phyloP scores from a whole-genome alignment of 2,888 invertebrate species.

The Plebejus melissa region DNA sequence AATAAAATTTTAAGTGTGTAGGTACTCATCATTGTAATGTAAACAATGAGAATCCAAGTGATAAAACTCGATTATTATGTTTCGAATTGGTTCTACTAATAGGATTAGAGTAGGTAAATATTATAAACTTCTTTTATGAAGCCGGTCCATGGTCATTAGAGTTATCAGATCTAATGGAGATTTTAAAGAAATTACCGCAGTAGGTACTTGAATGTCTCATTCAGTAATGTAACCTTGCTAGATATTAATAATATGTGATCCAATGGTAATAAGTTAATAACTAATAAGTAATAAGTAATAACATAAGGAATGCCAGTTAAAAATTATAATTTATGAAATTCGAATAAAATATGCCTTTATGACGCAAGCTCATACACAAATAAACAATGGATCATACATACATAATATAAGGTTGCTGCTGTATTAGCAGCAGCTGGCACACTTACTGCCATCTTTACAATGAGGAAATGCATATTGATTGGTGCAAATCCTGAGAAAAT shows the following conservation, averaged over 20 bases:
- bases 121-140: too few species aligned
- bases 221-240: too few species aligned
- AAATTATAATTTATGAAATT: neutral
- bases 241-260: too few species aligned
- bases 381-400: slow-evolving; percentile 25
- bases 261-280: neutral
- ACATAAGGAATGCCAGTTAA: neutral
- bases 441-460: neutral
- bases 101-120: neutral
- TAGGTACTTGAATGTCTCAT: too few species aligned
- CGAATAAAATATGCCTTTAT: neutral
- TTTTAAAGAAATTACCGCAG: too few species aligned
- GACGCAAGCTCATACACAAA: neutral
- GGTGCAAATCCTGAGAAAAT: neutral
- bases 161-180: too few species aligned
- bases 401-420: neutral
- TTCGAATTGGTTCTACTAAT: neutral
- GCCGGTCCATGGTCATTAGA: too few species aligned
- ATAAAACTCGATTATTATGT: neutral
- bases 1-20: slow-evolving; percentile 3
- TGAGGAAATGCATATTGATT: neutral
- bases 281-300: too few species aligned
- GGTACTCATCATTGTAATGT: slow-evolving; percentile 5
- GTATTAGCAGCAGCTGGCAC: neutral
- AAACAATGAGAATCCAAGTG: slow-evolving; percentile 22